A percentile compares a stretch with the other conserved stretches of the same genome.
Conservation (phyloP, 2,797 vertebrate species). For the Miichthys miiuy region DNA sequence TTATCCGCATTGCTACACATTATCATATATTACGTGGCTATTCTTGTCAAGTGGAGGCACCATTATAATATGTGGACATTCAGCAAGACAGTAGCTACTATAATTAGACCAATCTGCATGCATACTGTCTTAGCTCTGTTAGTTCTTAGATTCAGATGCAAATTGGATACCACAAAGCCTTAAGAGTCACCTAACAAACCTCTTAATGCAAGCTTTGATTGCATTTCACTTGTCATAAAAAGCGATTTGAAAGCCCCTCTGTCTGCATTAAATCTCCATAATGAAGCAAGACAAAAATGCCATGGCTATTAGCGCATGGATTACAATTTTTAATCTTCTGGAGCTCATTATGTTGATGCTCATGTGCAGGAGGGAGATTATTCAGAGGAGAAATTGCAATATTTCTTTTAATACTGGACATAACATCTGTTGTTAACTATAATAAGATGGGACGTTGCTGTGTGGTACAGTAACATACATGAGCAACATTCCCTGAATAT, state of each 20-base stretch:
- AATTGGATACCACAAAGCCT: constrained; percentile 66
- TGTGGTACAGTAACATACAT: neutral
- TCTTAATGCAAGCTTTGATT: constrained; percentile 78
- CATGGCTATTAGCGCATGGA: constrained; percentile 74
- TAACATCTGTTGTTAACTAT: constrained; percentile 55
- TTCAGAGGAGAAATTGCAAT: constrained; percentile 52
- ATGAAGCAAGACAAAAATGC: constrained; percentile 81
- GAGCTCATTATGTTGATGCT: constrained; percentile 69
- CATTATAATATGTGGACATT: constrained; percentile 52
- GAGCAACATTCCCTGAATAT: neutral
- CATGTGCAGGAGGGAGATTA: constrained; percentile 62
- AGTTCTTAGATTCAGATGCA: constrained; percentile 68
- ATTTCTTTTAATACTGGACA: constrained; percentile 53
- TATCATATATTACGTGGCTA: constrained; percentile 63
- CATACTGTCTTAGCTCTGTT: constrained; percentile 67
- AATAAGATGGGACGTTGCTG: neutral
- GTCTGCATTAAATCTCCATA: constrained; percentile 78
- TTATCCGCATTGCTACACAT: constrained; percentile 51
- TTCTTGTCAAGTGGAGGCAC: constrained; percentile 60
- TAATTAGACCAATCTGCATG: constrained; percentile 71
- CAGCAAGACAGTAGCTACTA: constrained; percentile 51
- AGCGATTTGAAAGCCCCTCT: constrained; percentile 71
- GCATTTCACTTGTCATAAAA: constrained; percentile 74
- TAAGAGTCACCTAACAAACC: constrained; percentile 69
- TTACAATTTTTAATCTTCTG: constrained; percentile 78